Percentiles rank a stretch among this genome's conserved stretches.
Conservation (phyloP, 2,888 invertebrate genomes). For the Mesorhabditis sp. region DNA sequence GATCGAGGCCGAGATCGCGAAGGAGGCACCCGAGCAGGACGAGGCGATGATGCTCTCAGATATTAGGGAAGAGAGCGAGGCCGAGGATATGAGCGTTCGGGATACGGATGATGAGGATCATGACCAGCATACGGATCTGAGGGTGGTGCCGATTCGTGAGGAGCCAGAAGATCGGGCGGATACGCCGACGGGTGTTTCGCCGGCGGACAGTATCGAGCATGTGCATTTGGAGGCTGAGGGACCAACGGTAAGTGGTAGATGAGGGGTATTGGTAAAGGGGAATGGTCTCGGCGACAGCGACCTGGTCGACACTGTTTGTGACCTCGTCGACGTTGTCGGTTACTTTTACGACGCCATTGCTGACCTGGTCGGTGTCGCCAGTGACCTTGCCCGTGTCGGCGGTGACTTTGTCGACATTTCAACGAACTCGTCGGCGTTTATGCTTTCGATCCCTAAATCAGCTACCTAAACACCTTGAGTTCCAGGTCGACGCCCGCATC, state of each 20-base stretch:
- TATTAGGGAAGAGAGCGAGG: conserved; percentile 55
- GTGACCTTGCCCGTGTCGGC: no score
- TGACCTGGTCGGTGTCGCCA: no score
- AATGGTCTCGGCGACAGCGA: no score
- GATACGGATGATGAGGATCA: conserved; percentile 54
- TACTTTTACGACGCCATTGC: no score
- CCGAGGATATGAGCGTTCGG: conserved; percentile 55
- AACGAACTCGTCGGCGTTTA: no score
- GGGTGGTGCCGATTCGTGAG: conserved; percentile 28
- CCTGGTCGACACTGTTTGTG: no score
- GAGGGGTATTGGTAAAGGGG: no score
- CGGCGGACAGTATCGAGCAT: conserved; percentile 30
- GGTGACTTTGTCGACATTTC: no score
- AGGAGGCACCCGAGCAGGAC: conserved; percentile 29
- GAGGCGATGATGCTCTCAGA: conserved; percentile 57
- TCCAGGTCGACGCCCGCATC: conserved; percentile 15
- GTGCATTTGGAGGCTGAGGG: conserved; percentile 9
- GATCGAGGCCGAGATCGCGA: conserved; percentile 47
- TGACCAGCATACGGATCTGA: conserved; percentile 20
- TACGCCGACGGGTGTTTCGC: conserved; percentile 29
- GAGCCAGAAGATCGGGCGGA: conserved; percentile 21
- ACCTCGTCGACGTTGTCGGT: no score
- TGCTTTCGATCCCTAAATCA: no score
- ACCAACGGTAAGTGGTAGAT: no score
- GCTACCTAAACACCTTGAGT: background rate